These are phyloP conservation scores for Heterotis niloticus DNA, from an alignment of 2,113 vertebrate species.

Conservation along the genomic window DNA sequence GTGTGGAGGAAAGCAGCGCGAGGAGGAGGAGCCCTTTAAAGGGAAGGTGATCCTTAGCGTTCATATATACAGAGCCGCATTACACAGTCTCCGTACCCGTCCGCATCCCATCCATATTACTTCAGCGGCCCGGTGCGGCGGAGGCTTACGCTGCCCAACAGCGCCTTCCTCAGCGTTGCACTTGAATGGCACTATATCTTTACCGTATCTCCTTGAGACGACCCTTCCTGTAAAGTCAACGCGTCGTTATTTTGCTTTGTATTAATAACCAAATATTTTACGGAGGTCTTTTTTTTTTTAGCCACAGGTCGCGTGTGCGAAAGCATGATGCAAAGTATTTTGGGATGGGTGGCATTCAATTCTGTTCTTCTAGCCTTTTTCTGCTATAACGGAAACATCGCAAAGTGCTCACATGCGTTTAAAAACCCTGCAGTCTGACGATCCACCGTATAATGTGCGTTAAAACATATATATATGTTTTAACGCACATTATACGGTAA, in stretches of 20 bases:
- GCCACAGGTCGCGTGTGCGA: neutral
- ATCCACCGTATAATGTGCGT: too few relatives aligned
- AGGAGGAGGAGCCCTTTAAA: slow-evolving; percentile 52
- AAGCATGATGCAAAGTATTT: neutral
- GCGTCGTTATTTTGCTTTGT: slow-evolving; percentile 17
- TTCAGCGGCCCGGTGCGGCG: slow-evolving; percentile 48
- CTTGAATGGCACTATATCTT: slow-evolving; percentile 39
- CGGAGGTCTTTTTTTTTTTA: too few relatives aligned
- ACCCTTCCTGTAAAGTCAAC: neutral
- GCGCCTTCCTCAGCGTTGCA: slow-evolving; percentile 43
- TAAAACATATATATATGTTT: too few relatives aligned
- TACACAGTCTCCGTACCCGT: slow-evolving; percentile 60
- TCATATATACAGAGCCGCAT: slow-evolving; percentile 67
- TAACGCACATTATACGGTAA: too few relatives aligned
- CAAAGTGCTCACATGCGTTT: neutral
- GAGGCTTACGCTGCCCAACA: slow-evolving; percentile 55
- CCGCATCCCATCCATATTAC: slow-evolving; percentile 41
- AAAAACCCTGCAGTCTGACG: too few relatives aligned
- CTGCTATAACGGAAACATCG: neutral
- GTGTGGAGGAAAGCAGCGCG: slow-evolving; percentile 43
- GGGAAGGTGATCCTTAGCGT: slow-evolving; percentile 46
- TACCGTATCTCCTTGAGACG: neutral
- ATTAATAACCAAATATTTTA: neutral
- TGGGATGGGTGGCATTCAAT: neutral
- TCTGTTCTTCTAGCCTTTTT: neutral